phyloP scores from a whole-genome alignment of 2,888 invertebrate species.

The Chesias legatella region DNA sequence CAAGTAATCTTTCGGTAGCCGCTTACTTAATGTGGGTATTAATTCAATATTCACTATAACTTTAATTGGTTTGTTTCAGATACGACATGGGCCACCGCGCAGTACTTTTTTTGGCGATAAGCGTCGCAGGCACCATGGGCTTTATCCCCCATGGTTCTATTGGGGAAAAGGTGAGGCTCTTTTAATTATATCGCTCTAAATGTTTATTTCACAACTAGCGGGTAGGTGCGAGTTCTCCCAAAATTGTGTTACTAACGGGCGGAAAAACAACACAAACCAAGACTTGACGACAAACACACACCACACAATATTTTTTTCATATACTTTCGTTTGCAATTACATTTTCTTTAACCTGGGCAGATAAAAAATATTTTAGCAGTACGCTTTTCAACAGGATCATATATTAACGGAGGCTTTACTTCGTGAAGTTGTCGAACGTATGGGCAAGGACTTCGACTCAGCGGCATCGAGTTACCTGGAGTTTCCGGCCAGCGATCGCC shows the following conservation, averaged over 20 bases:
- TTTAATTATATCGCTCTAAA: no score
- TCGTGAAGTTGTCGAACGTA: conserved; percentile 87
- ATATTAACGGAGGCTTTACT: conserved; percentile 86
- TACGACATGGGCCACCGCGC: conserved; percentile 66
- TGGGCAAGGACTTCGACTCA: conserved; percentile 87
- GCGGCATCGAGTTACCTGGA: conserved; percentile 83
- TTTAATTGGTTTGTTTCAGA: conserved; percentile 46
- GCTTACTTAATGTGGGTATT: no score
- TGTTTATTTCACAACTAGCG: no score
- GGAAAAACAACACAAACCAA: not conserved
- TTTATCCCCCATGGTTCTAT: conserved; percentile 79
- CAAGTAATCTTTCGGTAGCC: no score
- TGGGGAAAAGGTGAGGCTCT: conserved; percentile 69
- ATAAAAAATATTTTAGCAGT: conserved; percentile 14
- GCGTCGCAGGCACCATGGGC: conserved; percentile 68
- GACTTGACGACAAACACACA: not conserved
- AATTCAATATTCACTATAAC: not conserved
- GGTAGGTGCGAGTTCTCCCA: no score
- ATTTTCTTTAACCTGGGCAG: conserved; percentile 4
- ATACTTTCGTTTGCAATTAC: no score
- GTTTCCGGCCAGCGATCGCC: conserved; percentile 76
- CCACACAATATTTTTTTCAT: not conserved
- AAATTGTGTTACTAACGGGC: no score
- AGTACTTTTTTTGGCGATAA: conserved; percentile 64
- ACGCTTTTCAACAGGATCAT: conserved; percentile 69